Evolutionary conservation across 2,888 invertebrate species (phyloP), one percentile per base, ranked within the genome.

Genomic region (Nomada fabriciana): DNA sequence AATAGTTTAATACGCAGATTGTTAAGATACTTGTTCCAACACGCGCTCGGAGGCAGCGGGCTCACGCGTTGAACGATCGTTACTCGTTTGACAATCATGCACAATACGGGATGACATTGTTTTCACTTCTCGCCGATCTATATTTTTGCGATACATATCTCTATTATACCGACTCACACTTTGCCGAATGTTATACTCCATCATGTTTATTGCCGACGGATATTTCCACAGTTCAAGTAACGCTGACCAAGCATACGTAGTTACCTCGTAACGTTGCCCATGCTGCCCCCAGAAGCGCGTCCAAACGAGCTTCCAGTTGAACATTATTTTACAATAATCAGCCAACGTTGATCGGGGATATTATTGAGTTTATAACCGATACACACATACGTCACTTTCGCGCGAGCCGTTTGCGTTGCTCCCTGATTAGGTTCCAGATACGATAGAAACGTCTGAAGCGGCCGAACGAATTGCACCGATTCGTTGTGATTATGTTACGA

Each of bases 291-390:
- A 4, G 29, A 43, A 47, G 25, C 70, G 36, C 65, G 61, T 52
- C 9, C 9, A 61, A 50, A 80, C 65, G 82, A 82, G 82, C 82
- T 80, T 82, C 82, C 81, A 75, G 25, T 74, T 67, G 29, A 74
- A 11, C 47, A 9, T 70, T 80, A 36, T 43, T 81, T 81, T 42
- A 65, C 36, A 15, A 53, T 52, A 57, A n/a, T 50, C 23, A 42
- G 29, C 23, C 52, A 42, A 60, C 29, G 11, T 23, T 36, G 55
- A 36, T 25, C 50, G 69, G n/a, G 52, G 25, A 23, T 29, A 57
- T 20, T 61, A 29, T 50, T 55, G 13, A 53, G 47, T 68, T 71
- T 36, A 13, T 47, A 36, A 57, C 29, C 25, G 13, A 23, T 18
- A 42, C 23, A 75, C 18, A 29, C 11, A 18, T 25, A 25, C 69